Conservation (phyloP, 2,888 invertebrate genomes). For the Drosophila recens region DNA sequence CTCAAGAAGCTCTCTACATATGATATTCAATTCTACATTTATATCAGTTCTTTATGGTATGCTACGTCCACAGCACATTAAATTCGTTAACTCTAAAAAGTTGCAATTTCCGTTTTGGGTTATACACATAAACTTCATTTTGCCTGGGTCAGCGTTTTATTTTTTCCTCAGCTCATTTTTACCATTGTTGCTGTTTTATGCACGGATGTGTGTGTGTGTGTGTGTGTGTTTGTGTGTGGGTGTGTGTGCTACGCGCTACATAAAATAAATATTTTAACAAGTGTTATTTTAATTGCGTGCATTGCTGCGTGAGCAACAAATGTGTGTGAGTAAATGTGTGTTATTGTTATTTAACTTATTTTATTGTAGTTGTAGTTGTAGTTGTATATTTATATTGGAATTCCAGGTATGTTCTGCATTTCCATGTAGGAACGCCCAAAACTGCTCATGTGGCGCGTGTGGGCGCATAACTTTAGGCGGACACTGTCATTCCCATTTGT, state of each 20-base stretch:
- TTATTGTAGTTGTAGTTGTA: constrained; percentile 28
- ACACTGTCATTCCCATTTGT: constrained; percentile 9
- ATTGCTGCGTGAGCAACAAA: constrained; percentile 48
- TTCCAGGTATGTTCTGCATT: constrained; percentile 21
- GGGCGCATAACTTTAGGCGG: constrained; percentile 65
- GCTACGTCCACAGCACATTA: constrained; percentile 3
- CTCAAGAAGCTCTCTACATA: not conserved
- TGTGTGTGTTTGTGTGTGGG: constrained; percentile 1
- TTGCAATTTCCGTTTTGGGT: constrained; percentile 23
- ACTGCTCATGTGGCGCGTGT: constrained; percentile 47
- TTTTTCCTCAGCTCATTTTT: constrained; percentile 41
- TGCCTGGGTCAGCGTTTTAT: constrained; percentile 56
- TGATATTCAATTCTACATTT: not conserved
- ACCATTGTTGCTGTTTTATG: constrained; percentile 18
- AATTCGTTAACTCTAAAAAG: constrained; percentile 11
- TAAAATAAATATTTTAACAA: constrained; percentile 77
- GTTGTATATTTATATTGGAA: constrained; percentile 20
- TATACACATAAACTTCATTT: constrained; percentile 38
- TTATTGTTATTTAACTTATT: constrained; percentile 54
- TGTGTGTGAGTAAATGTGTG: constrained; percentile 14
- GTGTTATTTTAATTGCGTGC: constrained; percentile 78
- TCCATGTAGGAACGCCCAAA: constrained; percentile 37
- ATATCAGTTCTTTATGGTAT: not conserved
- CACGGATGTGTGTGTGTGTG: not conserved
- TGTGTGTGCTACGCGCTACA: constrained; percentile 38